These are phyloP conservation scores for Sclerurus mexicanus DNA, from an alignment of 2,113 vertebrate genomes.

Conservation along the genomic window DNA sequence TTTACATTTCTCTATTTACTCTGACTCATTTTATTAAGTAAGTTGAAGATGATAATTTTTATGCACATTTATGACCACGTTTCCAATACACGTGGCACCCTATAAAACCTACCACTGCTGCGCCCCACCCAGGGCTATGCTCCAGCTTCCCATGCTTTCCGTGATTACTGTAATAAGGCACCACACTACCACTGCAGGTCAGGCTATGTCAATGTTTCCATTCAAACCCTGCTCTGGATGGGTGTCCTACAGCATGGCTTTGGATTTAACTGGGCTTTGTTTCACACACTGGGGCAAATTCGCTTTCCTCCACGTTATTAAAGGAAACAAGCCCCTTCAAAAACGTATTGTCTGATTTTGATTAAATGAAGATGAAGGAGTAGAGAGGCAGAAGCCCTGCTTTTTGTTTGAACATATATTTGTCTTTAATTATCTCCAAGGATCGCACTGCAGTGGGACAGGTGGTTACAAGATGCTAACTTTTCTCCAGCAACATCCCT, in stretches of 20 bases:
- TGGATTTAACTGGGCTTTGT: neutral
- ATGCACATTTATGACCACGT: constrained; percentile 59
- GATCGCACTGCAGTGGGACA: neutral
- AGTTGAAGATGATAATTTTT: constrained; percentile 57
- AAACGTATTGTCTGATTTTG: neutral
- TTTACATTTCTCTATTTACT: constrained; percentile 68
- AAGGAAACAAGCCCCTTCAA: neutral
- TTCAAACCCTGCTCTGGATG: neutral
- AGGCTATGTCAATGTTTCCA: neutral
- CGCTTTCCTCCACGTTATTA: neutral
- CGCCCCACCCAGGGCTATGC: neutral
- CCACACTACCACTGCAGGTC: neutral
- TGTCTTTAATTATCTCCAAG: neutral
- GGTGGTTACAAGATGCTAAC: constrained; percentile 1
- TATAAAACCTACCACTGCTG: constrained; percentile 37
- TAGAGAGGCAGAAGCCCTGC: neutral
- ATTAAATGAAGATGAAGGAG: neutral
- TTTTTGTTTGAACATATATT: neutral
- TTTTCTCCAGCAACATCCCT: neutral
- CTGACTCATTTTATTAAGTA: constrained; percentile 65
- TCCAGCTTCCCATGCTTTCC: constrained; percentile 1
- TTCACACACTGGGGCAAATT: neutral
- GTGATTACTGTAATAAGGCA: neutral
- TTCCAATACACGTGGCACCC: constrained; percentile 55
- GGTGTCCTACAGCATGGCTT: neutral